Evolutionary conservation across 2,888 invertebrate species (phyloP), one percentile per base, ranked within the genome.

Genomic region (Limnephilus marmoratus): DNA sequence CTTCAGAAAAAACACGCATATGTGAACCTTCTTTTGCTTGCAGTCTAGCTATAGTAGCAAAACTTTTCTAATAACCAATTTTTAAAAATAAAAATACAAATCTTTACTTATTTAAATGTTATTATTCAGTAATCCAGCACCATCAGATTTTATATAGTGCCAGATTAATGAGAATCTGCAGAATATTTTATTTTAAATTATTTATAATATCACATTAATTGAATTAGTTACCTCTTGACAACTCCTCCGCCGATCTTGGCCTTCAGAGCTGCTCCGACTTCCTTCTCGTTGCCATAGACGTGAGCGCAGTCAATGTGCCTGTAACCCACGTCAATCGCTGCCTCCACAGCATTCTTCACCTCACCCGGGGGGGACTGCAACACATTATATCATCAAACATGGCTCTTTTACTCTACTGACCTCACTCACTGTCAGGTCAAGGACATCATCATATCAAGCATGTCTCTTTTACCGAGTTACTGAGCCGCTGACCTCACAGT

Each of bases 271-370:
- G 96, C 96, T 0, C 98, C 98, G 7, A 98, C 97, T 95, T 98
- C 98, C 94, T 96, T 96, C 95, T 98, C 98, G 94, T 98, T 98
- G 81, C 97, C 97, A 94, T 98, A 98, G 3, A 97, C 96, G 93
- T 95, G 96, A 1, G 97, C 97, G 95, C 98, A 97, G 95, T 98
- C 98, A 93, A 98, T 97, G 95, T 98, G 98, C 0, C 98, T 96
- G 95, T 98, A 98, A 0, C 98, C 98, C 89, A 97, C 95, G 94
- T 97, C 97, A 86, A 98, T 97, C 15, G 98, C 98, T 93, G 97
- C 96, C 94, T 97, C 97, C 0, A 98, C 97, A 0, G 97, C 97
- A 94, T 97, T 96, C 0, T 96, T 96, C 18, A 97, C 97, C 94
- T 97, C 97, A 34, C 97, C 97, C 0, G 97, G 96, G 92, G 97